Percentiles rank a stretch among this genome's conserved stretches.
Conservation (phyloP, 23 tunicate species). For the Corella eumyota region DNA sequence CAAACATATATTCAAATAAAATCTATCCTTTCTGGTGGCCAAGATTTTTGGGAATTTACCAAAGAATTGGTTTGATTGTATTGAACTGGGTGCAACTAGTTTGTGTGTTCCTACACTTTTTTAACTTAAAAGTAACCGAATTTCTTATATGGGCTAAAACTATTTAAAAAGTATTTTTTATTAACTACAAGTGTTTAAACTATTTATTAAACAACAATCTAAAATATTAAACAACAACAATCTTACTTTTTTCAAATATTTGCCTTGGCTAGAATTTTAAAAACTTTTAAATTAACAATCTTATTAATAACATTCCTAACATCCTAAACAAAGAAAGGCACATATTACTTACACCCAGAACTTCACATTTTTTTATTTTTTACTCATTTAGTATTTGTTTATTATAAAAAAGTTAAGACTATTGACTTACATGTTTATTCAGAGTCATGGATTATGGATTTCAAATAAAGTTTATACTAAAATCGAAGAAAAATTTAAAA, state of each 20-base stretch:
- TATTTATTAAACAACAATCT: too few species aligned
- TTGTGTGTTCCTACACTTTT: constrained; percentile 58
- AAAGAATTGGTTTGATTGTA: constrained; percentile 41
- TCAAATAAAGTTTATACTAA: neutral
- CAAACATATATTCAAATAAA: constrained; percentile 13
- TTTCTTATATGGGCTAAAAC: too few species aligned
- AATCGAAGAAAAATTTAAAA: neutral
- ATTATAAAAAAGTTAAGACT: too few species aligned
- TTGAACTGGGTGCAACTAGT: constrained; percentile 77
- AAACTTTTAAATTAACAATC: too few species aligned
- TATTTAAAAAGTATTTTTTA: too few species aligned
- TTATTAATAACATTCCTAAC: too few species aligned
- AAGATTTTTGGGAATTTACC: constrained; percentile 58
- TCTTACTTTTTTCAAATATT: neutral
- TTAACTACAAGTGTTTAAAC: too few species aligned
- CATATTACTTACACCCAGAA: too few species aligned
- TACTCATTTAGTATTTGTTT: too few species aligned
- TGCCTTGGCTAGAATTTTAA: too few species aligned
- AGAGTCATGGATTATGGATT: constrained; percentile 84
- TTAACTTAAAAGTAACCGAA: constrained; percentile 58
- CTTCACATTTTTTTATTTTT: too few species aligned
- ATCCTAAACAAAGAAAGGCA: too few species aligned
- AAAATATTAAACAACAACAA: neutral
- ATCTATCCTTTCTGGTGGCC: constrained; percentile 86
- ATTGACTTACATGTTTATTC: neutral